Conservation (phyloP, 92 coral and sea anemone species). For the Plumapathes pennacea region DNA sequence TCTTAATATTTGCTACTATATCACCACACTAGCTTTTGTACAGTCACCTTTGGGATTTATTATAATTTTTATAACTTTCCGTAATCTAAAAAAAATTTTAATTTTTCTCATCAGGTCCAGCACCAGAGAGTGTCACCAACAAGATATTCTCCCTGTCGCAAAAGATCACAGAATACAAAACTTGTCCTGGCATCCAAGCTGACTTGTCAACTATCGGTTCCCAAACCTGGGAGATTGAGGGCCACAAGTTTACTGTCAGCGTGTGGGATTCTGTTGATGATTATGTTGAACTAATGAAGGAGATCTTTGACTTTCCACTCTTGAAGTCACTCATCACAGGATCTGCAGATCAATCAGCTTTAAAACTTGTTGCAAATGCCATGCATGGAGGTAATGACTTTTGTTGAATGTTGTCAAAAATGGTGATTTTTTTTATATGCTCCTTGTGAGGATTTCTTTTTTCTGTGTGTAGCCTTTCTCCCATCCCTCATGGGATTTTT, state of each 20-base stretch:
- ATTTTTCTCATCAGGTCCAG: conserved; percentile 77
- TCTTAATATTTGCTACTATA: too few relatives aligned
- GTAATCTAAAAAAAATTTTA: too few relatives aligned
- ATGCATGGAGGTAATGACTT: conserved; percentile 84
- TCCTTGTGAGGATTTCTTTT: too few relatives aligned
- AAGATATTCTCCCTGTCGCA: conserved; percentile 68
- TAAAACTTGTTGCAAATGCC: conserved; percentile 69
- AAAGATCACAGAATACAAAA: conserved; percentile 73
- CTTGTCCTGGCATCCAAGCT: conserved; percentile 62
- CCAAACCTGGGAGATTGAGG: conserved; percentile 81
- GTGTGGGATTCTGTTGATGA: conserved; percentile 86
- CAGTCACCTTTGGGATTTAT: too few relatives aligned
- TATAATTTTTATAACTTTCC: too few relatives aligned
- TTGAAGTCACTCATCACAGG: conserved; percentile 66
- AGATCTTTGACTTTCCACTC: conserved; percentile 84
- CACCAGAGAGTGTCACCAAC: conserved; percentile 89
- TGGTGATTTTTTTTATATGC: too few relatives aligned
- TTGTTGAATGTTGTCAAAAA: too few relatives aligned
- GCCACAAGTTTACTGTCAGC: conserved; percentile 70
- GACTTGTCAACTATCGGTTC: conserved; percentile 68
- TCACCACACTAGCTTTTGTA: too few relatives aligned
- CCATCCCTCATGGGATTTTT: too few relatives aligned
- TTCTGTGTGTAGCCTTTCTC: not conserved
- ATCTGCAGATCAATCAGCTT: conserved; percentile 39
- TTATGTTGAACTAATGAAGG: conserved; percentile 84